Conservation (phyloP, 1,140 invertebrate species). For the Drosophila obscura region DNA sequence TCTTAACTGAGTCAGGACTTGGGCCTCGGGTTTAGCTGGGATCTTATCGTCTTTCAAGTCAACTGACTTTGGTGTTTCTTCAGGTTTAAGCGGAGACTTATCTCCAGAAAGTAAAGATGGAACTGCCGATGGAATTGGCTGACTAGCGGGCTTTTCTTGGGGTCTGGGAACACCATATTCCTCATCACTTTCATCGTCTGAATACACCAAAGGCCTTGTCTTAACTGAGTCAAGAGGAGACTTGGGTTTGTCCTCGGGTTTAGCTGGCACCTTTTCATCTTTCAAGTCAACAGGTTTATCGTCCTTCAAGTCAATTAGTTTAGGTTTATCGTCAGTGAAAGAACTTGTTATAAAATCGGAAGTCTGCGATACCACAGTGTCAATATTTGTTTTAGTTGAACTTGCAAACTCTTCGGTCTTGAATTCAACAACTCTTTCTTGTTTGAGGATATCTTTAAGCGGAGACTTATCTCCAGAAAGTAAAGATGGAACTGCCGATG, state of each 20-base stretch:
- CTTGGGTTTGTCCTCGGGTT: constrained; percentile 12
- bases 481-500: neutral
- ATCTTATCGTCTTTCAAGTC: neutral
- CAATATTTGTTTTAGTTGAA: too few species aligned
- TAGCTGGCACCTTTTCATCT: neutral
- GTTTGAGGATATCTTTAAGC: constrained; percentile 3
- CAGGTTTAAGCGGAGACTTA: neutral
- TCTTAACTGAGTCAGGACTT: constrained; percentile 1
- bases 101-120: neutral
- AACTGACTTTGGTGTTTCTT: neutral
- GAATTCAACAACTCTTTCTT: neutral
- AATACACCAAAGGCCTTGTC: neutral
- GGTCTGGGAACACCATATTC: neutral
- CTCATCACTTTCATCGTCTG: constrained; percentile 10
- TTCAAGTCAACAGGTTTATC: neutral
- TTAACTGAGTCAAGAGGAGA: neutral
- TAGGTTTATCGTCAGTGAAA: constrained; percentile 1
- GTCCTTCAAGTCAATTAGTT: neutral
- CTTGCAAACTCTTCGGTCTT: constrained; percentile 4
- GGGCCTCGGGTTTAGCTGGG: neutral
- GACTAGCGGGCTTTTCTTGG: constrained; percentile 1
- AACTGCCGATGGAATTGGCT: neutral
- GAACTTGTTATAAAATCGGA: too few species aligned
- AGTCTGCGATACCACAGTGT: too few species aligned
- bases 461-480: neutral